phyloP scores from a whole-genome alignment of 2,113 vertebrate genomes.

The Rhagologus leucostigma region DNA sequence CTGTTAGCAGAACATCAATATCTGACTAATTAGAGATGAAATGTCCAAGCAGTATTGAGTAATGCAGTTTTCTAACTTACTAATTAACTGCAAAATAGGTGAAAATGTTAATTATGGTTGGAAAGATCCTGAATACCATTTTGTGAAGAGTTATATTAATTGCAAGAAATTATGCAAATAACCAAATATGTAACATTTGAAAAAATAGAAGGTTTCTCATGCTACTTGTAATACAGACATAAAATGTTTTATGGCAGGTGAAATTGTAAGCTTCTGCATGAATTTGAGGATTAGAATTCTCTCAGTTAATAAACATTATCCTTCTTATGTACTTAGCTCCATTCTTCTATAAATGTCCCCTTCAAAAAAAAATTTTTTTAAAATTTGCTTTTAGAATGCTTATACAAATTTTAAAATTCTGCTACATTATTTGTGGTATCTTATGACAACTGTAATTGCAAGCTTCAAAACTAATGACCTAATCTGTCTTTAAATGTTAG shows the following conservation, averaged over 20 bases:
- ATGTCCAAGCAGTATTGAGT: conserved; percentile 10
- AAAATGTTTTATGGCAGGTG: not conserved
- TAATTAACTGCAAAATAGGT: conserved; percentile 58
- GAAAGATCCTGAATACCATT: conserved; percentile 7
- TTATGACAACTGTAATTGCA: not conserved
- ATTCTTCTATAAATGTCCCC: not conserved
- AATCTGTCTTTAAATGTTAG: conserved; percentile 1
- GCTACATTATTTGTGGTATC: not conserved
- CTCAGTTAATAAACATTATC: not conserved
- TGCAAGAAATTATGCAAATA: conserved; percentile 20
- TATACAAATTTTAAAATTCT: not conserved
- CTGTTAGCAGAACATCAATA: conserved; percentile 13
- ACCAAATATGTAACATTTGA: not conserved
- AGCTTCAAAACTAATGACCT: not conserved
- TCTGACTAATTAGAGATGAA: conserved; percentile 55
- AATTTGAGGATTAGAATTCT: not conserved
- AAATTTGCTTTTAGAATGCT: not conserved
- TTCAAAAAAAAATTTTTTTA: not conserved
- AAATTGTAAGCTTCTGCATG: not conserved
- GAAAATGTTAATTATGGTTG: conserved; percentile 55
- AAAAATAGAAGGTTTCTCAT: not conserved
- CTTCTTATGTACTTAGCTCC: not conserved
- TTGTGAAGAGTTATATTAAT: conserved; percentile 42
- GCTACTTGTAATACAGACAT: not conserved
- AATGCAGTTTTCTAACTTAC: conserved; percentile 55